Base-by-base conservation (phyloP, 2,888 invertebrate genomes). In the Erannis defoliaria region DNA sequence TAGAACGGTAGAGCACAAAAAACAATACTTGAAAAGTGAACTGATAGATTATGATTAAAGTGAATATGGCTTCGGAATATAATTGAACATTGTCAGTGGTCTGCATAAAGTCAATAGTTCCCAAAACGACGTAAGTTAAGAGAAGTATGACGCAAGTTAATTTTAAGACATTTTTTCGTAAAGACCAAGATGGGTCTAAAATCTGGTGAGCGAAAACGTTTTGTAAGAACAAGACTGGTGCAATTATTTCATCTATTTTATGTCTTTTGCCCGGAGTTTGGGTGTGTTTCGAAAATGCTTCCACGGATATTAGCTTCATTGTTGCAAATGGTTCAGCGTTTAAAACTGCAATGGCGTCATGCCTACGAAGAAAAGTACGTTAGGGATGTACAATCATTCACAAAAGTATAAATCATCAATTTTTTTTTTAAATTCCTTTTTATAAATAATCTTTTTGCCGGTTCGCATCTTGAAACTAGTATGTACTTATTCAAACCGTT, bases 121-220 rank as follows among this genome's bases (percentile, higher is more conserved):
- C 90, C 3, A 84, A 55, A 40, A 80, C 63, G 0, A 86, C 81
- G 54, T 90, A 90, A 37, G 77, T 62, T 0, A 78, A 57, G 3
- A 89, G 64, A n/a, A 63, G 14, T 0, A 75, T 33, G 45, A 66
- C 72, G 1, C 79, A 55, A 10, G 84, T 23, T 51, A 85, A 80
- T 56, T 82, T 73, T 0, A 71, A 23, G 16, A 57, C 70, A 63
- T 72, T 78, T 37, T 67, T 78, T 61, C 63, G 79, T 79, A 80
- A 85, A 14, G 75, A 75, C 90, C 90, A 90, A 29, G 76, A 70
- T 1, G 87, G 82, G 49, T 88, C 75, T 5, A 89, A 70, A 26
- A 89, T 73, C 64, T 89, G 87, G 37, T 84, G 82, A 0, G 87
- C 88, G 12, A 83, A 77, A 12, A 84, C 58, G 43, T 75, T 72